Percentiles rank a stretch among this genome's conserved stretches.
Evolutionary conservation across 2,797 vertebrate genomes (phyloP).

Genomic region (Choloepus didactylus): DNA sequence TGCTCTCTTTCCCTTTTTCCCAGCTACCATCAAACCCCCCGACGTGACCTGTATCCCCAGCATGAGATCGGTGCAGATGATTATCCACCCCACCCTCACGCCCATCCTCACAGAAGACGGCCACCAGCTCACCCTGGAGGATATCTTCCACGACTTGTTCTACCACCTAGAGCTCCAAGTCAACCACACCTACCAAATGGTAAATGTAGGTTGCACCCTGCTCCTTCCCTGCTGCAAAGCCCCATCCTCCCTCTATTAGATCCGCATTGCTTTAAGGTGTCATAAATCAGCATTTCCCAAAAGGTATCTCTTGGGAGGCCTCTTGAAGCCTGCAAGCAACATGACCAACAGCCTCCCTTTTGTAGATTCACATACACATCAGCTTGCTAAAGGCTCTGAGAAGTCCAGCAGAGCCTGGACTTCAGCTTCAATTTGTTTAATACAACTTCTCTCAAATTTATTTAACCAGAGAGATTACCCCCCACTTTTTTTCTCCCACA

Average conservation of each 20-base stretch:
- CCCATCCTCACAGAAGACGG: constrained; percentile 63
- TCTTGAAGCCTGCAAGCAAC: not conserved
- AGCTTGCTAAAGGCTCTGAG: not conserved
- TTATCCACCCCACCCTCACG: constrained; percentile 76
- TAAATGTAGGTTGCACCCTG: constrained; percentile 61
- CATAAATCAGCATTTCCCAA: not conserved
- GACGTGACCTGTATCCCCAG: constrained; percentile 82
- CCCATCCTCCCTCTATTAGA: not conserved
- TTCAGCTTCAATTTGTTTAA: not conserved
- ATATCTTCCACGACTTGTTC: constrained; percentile 80
- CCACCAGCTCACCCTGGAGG: constrained; percentile 80
- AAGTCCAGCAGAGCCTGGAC: not conserved
- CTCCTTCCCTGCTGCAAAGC: not conserved
- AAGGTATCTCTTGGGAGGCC: not conserved
- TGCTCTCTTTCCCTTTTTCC: not conserved
- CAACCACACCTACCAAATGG: constrained; percentile 85
- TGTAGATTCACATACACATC: not conserved
- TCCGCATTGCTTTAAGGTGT: not conserved
- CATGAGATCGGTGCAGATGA: constrained; percentile 83
- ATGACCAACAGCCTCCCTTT: not conserved
- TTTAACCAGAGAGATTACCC: not conserved
- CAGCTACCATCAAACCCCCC: constrained; percentile 86
- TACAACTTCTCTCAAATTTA: not conserved
- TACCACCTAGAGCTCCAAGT: constrained; percentile 84
- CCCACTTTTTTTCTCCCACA: not conserved